Evolutionary conservation across 2,113 vertebrate species (phyloP), one percentile per base, ranked within the genome.

Genomic region (Platichthys flesus): DNA sequence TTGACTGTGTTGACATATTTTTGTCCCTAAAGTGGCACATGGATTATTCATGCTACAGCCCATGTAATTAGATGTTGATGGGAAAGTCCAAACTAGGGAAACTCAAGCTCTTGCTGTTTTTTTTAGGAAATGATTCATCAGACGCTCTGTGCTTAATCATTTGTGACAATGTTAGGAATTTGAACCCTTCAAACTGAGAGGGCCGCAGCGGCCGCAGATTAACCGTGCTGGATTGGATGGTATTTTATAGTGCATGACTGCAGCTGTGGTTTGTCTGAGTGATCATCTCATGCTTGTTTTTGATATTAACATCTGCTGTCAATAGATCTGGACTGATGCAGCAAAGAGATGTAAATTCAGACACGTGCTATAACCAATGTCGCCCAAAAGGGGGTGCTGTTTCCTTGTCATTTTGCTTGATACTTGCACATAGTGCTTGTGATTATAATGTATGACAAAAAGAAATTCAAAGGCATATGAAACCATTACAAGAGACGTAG

Each of bases 1-100:
- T 73, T 79, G 88, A 80, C 74, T 84, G 75, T 82, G 81, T 80
- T 89, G 85, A 91, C 68, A 81, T 84, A 80, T 86, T 90, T 92
- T 85, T 88, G 86, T 88, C 87, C 52, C 79, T 67, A 74, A 92
- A 91, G 89, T 87, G 74, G 71, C 60, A 52, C 73, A 88, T 92
- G 88, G 93, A 94, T 94, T 90, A 93, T 94, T 92, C 65, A 94
- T 93, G 56, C 84, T 75, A 58, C 67, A 78, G 76, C 81, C 81
- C 68, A 47, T 61, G 58, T 79, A 92, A 93, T 92, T 78, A 87
- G 82, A 87, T 71, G 62, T 74, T 90, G 79, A 89, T 90, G 82
- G 86, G 84, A 88, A 90, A 85, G 73, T 90, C 78, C 49, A 55
- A 71, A 79, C 66, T 18, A 55, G 72, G 76, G 87, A 73, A 83